These are phyloP conservation scores for Capitella teleta DNA, from an alignment of 1,140 invertebrate genomes.

Conservation along the genomic window DNA sequence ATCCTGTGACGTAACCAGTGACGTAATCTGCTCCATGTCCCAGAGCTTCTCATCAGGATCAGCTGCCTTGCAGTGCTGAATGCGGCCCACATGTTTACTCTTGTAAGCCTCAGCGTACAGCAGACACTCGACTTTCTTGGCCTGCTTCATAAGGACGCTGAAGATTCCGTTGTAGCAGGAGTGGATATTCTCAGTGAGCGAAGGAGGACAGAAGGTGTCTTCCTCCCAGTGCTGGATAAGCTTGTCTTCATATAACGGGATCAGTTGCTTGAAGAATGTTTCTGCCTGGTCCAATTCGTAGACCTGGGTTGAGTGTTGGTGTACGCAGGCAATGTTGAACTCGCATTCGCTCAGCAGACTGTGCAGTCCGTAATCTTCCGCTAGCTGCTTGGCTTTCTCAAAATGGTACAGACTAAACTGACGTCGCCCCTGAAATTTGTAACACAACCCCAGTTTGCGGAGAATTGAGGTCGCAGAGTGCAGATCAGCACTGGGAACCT, in stretches of 20 bases:
- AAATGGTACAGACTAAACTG: conserved; percentile 29
- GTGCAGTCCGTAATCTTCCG: conserved; percentile 21
- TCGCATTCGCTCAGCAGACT: conserved; percentile 26
- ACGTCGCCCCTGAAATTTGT: conserved; percentile 18
- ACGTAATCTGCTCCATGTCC: conserved; percentile 22
- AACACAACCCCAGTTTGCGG: conserved; percentile 29
- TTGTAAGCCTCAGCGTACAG: conserved; percentile 30
- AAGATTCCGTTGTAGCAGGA: conserved; percentile 34
- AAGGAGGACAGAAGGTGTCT: conserved; percentile 24
- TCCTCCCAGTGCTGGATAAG: conserved; percentile 25
- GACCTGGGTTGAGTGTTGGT: conserved; percentile 26
- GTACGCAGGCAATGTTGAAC: conserved; percentile 27
- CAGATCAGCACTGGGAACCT: conserved; percentile 17
- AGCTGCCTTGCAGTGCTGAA: background rate
- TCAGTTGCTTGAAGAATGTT: conserved; percentile 26
- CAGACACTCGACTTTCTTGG: conserved; percentile 28
- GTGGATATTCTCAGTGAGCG: conserved; percentile 23
- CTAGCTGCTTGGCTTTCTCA: conserved; percentile 20
- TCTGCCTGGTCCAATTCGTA: conserved; percentile 25
- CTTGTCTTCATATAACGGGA: conserved; percentile 28
- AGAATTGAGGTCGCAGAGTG: conserved; percentile 18
- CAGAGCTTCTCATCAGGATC: conserved; percentile 16
- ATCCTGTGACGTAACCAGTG: conserved; percentile 26
- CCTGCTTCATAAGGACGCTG: conserved; percentile 24
- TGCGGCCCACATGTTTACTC: conserved; percentile 13